Evolutionary conservation across 2,113 vertebrate genomes (phyloP), one percentile per base, ranked within the genome.

Genomic region (Pyrgilauda ruficollis): DNA sequence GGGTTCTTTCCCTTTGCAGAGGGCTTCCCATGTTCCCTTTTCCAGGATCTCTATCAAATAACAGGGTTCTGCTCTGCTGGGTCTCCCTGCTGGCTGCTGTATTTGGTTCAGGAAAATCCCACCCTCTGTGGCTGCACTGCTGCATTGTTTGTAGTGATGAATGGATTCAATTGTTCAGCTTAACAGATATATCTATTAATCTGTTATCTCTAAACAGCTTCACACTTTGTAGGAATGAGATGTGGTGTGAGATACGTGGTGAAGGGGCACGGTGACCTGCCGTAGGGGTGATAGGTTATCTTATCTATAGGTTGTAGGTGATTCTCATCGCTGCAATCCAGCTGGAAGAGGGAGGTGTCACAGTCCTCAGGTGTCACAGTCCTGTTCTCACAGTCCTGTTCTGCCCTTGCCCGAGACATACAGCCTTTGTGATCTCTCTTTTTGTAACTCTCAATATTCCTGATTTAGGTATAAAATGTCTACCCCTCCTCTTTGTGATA

Each of bases 131-230:
- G 28, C 74, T 69, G 63, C 56, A 35, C 23, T 59, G 43, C 24
- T 64, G 14, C 44, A 55, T 70, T 87, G 30, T 75, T 49, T 1
- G 2, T n/a, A 24, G 46, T 77, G 85, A 87, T 70, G 15, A 93
- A 94, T 63, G 27, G 31, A 39, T 76, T 70, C 46, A 80, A 47
- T 41, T 77, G 67, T 77, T 85, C 0, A 1, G 10, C 5, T 85
- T 92, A 93, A 85, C 43, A 53, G 58, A 73, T 19, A 23, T 13
- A 23, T 76, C 84, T 85, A 49, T 83, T 86, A 70, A 92, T 73
- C 59, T 77, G 43, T 31, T 82, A 58, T 90, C 63, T 93, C 72
- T 74, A 69, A 96, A 52, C 63, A 83, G 70, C 52, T 96, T 91
- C 3, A 1, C 47, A 30, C 1, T 19, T 49, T 35, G 47, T 63